Percentiles rank a stretch among this genome's conserved stretches.
Conservation (phyloP, 2,797 vertebrate species). For the Graptemys geographica region DNA sequence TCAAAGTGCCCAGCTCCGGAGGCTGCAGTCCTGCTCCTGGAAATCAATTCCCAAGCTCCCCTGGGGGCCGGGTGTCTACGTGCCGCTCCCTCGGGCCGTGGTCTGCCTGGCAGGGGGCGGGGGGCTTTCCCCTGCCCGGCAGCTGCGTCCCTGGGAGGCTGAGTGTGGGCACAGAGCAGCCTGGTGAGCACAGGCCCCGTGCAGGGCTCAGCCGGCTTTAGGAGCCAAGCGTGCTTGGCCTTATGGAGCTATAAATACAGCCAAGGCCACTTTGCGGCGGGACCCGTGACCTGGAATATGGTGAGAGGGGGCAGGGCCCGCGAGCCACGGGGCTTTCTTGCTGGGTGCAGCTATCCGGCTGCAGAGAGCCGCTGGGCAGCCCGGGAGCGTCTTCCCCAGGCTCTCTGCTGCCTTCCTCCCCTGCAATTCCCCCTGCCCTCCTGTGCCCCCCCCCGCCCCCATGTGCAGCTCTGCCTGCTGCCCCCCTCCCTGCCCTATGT, state of each 20-base stretch:
- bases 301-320: background rate
- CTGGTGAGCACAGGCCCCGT: background rate
- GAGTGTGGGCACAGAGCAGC: background rate
- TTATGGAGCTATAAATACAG: constrained; percentile 34
- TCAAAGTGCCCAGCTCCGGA: background rate
- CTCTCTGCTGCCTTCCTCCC: background rate
- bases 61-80: background rate
- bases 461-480: background rate
- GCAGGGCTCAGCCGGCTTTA: background rate
- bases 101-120: background rate
- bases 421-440: background rate
- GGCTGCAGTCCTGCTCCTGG: background rate
- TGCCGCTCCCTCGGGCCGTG: background rate
- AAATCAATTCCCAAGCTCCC: background rate
- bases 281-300: background rate
- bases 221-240: background rate
- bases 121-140: background rate
- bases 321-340: background rate
- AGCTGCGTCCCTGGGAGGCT: background rate
- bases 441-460: background rate
- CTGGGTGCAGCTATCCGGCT: background rate
- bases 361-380: background rate
- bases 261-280: background rate
- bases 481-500: background rate
- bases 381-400: background rate